Evolutionary conservation across 2,888 invertebrate species (phyloP), one percentile per base, ranked within the genome.

Genomic region (Phalera bucephala): DNA sequence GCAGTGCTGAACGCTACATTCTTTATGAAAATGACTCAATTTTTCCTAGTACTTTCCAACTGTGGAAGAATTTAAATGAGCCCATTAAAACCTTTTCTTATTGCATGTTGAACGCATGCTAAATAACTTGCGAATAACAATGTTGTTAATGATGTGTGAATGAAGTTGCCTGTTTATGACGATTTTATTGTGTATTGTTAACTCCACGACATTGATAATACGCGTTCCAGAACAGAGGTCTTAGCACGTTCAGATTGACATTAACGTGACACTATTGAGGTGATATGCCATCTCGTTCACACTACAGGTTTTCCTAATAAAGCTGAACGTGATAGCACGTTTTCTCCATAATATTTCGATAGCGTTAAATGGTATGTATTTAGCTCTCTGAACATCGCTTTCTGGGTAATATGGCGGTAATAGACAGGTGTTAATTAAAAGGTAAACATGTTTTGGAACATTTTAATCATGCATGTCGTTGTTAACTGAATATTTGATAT

Each of bases 11-110:
- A 33, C 35, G 32, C 14, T 14, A 1, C 6, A 32, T 52, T 35
- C 55, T 49, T 52, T 48, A 38, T 42, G 53, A 50, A 63, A 76
- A 77, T 71, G 65, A 63, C 76, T 78, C 75, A 49, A 76, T 74
- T 74, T 71, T 72, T 62, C 60, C 49, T 46, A 53, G 59, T 68
- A 67, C 68, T 54, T 48, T 5, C 3, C 17, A 17, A 17, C 17
- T 46, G 49, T 43, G 47, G 41, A 51, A 57, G 61, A 59, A 72
- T 71, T 66, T 47, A 50, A 55, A 57, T 60, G 49, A 59, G 57
- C 53, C 52, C 42, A 60, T 66, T 62, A 65, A 46, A 31, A 34
- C 39, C 43, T 52, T 53, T 54, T 48, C 41, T 35, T 40, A 51
- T 66, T 47, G 70, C 66, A 66, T 67, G 69, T 56, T 62, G 55